These are phyloP conservation scores for Aurelia sp. DNA, from an alignment of 30 jellyfish, hydroid and myxozoan species.

Conservation along the genomic window DNA sequence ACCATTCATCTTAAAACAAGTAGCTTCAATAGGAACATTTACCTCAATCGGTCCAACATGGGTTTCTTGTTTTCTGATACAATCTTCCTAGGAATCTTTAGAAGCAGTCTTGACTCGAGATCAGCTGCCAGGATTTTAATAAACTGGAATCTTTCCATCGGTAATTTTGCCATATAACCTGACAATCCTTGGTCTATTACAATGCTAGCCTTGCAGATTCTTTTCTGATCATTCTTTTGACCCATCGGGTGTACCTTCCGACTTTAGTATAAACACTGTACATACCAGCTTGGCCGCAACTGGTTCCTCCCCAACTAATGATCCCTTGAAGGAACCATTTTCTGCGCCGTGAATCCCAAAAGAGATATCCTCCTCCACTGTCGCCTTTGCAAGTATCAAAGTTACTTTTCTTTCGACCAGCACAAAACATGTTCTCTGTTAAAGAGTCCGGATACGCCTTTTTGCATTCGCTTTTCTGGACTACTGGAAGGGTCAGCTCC, in stretches of 20 bases:
- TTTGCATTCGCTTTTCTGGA: constrained; percentile 58
- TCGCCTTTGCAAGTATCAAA: constrained; percentile 99
- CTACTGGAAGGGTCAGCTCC: constrained; percentile 92
- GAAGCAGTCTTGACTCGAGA: too few relatives aligned
- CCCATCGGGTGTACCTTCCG: constrained; percentile 83
- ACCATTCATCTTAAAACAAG: too few relatives aligned
- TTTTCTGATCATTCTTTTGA: constrained; percentile 66
- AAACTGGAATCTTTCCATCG: too few relatives aligned
- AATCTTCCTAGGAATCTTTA: too few relatives aligned
- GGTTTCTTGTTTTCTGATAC: too few relatives aligned
- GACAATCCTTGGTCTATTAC: too few relatives aligned
- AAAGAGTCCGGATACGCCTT: constrained; percentile 79
- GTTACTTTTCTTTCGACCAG: constrained; percentile 71
- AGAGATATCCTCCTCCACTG: constrained; percentile 95
- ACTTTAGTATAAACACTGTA: constrained; percentile 95
- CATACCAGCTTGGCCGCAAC: constrained; percentile 95
- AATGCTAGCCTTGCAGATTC: background rate
- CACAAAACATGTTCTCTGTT: constrained; percentile 97
- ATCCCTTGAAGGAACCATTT: constrained; percentile 97
- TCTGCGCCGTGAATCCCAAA: constrained; percentile 77
- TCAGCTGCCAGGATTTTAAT: too few relatives aligned
- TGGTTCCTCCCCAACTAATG: constrained; percentile 95
- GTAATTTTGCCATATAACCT: too few relatives aligned
- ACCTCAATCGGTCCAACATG: too few relatives aligned
- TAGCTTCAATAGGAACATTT: too few relatives aligned